Evolutionary conservation across 2,113 vertebrate genomes (phyloP), one percentile per base, ranked within the genome.

Genomic region (Chrysochloris asiatica): DNA sequence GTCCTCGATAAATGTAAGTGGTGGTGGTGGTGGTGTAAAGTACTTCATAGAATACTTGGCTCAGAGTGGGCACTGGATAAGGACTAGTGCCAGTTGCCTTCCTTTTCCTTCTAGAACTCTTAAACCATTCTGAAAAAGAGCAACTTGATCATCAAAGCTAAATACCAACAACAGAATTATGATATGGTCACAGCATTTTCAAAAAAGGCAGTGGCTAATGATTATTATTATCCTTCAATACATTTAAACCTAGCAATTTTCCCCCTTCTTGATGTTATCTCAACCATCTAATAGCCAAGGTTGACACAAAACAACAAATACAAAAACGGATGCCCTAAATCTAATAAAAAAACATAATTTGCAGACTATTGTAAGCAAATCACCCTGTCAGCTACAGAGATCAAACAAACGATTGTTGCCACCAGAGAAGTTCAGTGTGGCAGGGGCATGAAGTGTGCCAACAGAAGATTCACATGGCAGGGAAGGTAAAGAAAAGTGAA

Each of bases 311-410:
- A 77, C 54, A 52, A 79, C 3, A 52, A 59, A 93, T 63, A 54
- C 0, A 78, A 8, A 85, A n/a, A 26, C 56, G 30, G 36, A 78
- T 87, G 38, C 7, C 38, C 45, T 41, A 9, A 52, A 6, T 89
- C 38, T 80, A 79, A 67, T 81, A 82, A 88, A 72, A 69, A 19
- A 14, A 86, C 76, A 63, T 65, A 22, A 71, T 61, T 80, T 88
- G 33, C 19, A 63, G 26, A 50, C 47, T 45, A 12, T 93, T 83
- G 90, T 71, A 81, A 86, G 61, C 24, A 89, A 28, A 87, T 13
- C 14, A 12, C 24, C 36, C 0, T 76, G 38, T 56, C 17, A n/a
- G 87, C 48, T 61, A n/a, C 22, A 26, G 24, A 59, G 26, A 59
- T 26, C 48, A 48, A 48, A 48, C 56, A 59, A 65, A 88, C 59